Base-by-base conservation (phyloP, 1,140 invertebrate genomes). In the Meloidogyne floridensis region DNA sequence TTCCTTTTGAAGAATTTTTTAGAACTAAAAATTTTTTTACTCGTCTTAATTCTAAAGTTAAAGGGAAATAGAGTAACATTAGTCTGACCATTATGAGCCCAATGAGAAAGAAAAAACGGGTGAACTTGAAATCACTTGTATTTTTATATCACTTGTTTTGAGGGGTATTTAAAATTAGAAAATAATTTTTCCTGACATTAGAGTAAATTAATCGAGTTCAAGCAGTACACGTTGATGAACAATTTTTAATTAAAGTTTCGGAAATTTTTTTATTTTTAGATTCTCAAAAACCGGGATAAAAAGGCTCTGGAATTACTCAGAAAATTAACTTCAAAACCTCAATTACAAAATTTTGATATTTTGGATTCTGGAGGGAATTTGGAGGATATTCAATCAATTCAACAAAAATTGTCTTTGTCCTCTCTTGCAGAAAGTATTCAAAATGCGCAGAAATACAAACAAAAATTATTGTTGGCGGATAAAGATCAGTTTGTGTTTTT, bases 391-490 rank as follows among this genome's bases (percentile, higher is more conserved):
- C 5, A n/a, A n/a, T 80, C 11, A 11, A 80, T 18, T 72, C 78
- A 18, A 69, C 70, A 53, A n/a, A 15, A 42, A 54, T 18, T 13
- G 11, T 81, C 69, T 83, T 71, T 81, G 11, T 80, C 80, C n/a
- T 20, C 53, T 32, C 47, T 81, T 7, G 81, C 53, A 10, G 72
- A 81, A 15, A 81, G 54, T 72, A 72, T 82, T 72, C 20, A 81
- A 72, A 51, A 70, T 4, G 82, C 82, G 3, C 79, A 84, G 47
- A 51, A 9, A 15, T 83, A 83, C 56, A 83, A 84, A 76, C 47
- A 83, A 59, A 83, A 83, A 71, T 53, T 83, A 15, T 70, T 83
- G 11, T 51, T 54, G 47, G 82, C 82, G 20, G 82, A 83, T 47
- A 84, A 76, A 47, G 69, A 83, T 43, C 70, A 72, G 83, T 86